Conservation (phyloP, 1,140 invertebrate species). For the Drosophila leontia region DNA sequence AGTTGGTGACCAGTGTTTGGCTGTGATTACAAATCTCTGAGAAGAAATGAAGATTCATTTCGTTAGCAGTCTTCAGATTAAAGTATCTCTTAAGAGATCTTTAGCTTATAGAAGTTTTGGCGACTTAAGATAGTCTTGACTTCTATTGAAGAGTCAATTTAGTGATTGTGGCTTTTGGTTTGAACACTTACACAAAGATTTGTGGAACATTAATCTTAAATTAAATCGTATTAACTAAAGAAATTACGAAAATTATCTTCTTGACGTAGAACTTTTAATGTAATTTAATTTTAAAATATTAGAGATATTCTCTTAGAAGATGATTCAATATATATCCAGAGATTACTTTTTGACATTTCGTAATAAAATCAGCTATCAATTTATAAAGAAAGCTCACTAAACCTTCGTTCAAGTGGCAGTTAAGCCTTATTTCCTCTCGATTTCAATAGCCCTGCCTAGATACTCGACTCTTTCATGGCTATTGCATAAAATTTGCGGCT, state of each 20-base stretch:
- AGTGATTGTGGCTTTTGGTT: background rate
- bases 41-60: background rate
- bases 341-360: too few species aligned
- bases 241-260: background rate
- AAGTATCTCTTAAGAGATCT: background rate
- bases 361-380: background rate
- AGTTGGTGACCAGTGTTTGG: conserved; percentile 6
- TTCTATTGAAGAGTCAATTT: background rate
- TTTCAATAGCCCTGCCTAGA: background rate
- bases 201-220: too few species aligned
- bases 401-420: background rate
- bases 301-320: too few species aligned
- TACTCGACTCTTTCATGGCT: conserved; percentile 4
- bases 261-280: too few species aligned
- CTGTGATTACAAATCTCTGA: conserved; percentile 1
- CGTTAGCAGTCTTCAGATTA: too few species aligned
- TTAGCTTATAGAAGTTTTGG: background rate
- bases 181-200: too few species aligned
- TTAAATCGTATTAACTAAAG: too few species aligned
- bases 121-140: background rate
- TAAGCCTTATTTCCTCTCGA: background rate
- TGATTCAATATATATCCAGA: background rate
- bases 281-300: background rate
- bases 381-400: background rate
- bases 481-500: conserved; percentile 48